Conservation (phyloP, 2,797 vertebrate species). For the Hylomyscus alleni region DNA sequence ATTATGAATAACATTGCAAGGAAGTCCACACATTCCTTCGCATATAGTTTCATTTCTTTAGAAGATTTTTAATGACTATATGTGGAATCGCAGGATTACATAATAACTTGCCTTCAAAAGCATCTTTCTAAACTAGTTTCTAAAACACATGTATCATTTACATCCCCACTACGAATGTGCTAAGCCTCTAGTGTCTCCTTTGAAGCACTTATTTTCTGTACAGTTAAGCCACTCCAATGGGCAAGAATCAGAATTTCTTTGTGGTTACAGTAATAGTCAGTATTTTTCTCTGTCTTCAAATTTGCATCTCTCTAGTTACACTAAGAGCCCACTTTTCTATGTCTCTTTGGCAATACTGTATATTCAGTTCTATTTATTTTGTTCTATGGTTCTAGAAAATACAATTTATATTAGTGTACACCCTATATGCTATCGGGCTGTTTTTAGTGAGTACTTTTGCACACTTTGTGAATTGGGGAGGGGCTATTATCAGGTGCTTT, state of each 20-base stretch:
- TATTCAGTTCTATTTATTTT: neutral
- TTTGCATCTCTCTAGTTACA: neutral
- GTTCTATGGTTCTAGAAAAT: constrained; percentile 5
- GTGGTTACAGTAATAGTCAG: neutral
- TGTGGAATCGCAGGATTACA: neutral
- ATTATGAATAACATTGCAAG: neutral
- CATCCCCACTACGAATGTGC: neutral
- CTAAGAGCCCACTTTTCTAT: neutral
- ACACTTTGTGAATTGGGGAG: constrained; percentile 6
- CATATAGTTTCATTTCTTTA: neutral
- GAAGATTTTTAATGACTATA: constrained; percentile 24
- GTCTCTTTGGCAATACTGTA: neutral
- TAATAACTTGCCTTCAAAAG: neutral
- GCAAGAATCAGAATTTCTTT: neutral
- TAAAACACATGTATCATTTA: neutral
- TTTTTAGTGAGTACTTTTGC: constrained; percentile 19
- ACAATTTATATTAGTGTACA: neutral
- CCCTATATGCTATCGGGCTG: neutral
- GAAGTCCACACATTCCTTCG: neutral
- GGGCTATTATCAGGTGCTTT: neutral
- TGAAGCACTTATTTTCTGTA: neutral
- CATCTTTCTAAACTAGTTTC: neutral
- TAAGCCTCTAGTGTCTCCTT: neutral
- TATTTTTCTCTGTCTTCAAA: neutral
- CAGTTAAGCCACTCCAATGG: neutral